Percentiles rank a stretch among this genome's conserved stretches.
Conservation (phyloP, 2,113 vertebrate genomes). For the Lucifuga dentata region DNA sequence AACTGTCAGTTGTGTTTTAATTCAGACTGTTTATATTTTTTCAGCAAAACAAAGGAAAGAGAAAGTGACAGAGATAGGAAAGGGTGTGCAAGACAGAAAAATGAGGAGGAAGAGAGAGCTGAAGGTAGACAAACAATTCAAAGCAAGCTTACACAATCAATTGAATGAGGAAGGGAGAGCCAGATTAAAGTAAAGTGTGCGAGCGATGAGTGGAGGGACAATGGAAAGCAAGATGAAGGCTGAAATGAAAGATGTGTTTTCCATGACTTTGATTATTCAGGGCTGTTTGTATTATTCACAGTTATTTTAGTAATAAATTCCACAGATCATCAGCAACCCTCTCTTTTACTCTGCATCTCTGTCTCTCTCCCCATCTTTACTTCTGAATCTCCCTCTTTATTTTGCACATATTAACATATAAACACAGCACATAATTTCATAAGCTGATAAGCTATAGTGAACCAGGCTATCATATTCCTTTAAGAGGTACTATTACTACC, state of each 20-base stretch:
- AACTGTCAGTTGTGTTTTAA: slow-evolving; percentile 76
- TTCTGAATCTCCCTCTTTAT: background rate
- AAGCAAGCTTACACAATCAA: slow-evolving; percentile 22
- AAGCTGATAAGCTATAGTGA: no score
- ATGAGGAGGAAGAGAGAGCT: slow-evolving; percentile 26
- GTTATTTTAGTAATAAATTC: slow-evolving; percentile 40
- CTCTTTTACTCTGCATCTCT: background rate
- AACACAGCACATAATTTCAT: no score
- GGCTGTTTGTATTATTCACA: slow-evolving; percentile 1
- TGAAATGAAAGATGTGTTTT: slow-evolving; percentile 4
- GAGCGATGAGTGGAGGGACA: slow-evolving; percentile 17
- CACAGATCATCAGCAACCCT: no score
- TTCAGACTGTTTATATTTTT: slow-evolving; percentile 67
- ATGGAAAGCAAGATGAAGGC: slow-evolving; percentile 4
- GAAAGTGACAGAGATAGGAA: slow-evolving; percentile 26
- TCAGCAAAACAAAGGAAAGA: slow-evolving; percentile 55
- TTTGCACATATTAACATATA: background rate
- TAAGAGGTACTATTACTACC: no score
- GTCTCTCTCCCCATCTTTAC: background rate
- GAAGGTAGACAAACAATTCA: slow-evolving; percentile 42
- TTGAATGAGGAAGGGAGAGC: slow-evolving; percentile 12
- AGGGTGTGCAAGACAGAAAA: slow-evolving; percentile 6
- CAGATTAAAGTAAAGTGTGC: slow-evolving; percentile 22
- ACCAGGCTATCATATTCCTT: no score
- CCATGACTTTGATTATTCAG: no score